Conservation (phyloP, 2,888 invertebrate species). For the Xanthia togata region DNA sequence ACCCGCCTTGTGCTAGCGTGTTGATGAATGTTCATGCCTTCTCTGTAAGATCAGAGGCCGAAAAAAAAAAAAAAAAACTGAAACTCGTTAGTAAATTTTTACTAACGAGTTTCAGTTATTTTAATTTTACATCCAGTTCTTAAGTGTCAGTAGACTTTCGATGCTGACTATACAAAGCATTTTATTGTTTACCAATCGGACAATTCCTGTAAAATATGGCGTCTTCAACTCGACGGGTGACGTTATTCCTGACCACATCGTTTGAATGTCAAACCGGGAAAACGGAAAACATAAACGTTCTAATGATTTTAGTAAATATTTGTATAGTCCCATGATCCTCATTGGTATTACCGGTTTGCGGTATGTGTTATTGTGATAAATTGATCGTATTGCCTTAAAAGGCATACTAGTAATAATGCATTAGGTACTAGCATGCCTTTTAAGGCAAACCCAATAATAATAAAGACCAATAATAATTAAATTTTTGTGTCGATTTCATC, state of each 20-base stretch:
- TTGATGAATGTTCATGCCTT: background rate
- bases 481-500: background rate
- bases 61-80: no score
- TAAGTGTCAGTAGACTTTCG: background rate
- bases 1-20: background rate
- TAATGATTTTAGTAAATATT: background rate
- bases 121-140: background rate
- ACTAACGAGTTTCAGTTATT: background rate
- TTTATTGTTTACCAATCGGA: conserved; percentile 1
- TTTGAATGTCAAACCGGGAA: background rate
- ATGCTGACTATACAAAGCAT: background rate
- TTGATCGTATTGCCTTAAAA: background rate
- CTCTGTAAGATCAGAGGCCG: background rate
- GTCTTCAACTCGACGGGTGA: conserved; percentile 3
- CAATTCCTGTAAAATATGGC: conserved; percentile 17
- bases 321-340: background rate
- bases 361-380: background rate
- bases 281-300: background rate
- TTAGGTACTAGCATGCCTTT: no score
- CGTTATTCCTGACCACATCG: background rate
- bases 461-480: background rate
- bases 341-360: background rate
- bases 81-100: no score
- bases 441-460: no score
- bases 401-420: no score